phyloP scores from a whole-genome alignment of 2,888 invertebrate genomes.

The Pseudococcus longispinus region DNA sequence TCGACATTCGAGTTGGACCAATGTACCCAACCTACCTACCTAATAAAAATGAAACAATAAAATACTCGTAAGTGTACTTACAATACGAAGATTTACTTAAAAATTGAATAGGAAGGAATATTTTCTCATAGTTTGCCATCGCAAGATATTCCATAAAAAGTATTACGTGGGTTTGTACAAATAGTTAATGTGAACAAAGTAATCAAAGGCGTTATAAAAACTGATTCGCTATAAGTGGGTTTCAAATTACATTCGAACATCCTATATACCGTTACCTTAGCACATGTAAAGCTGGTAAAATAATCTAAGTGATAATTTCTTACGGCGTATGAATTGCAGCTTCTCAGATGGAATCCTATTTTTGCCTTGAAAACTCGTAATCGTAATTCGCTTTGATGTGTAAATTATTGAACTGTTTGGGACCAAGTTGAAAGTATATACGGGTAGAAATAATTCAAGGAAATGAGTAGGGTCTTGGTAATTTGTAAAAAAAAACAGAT shows the following conservation, averaged over 20 bases:
- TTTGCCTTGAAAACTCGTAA: background rate
- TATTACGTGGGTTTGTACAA: constrained; percentile 25
- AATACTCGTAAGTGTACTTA: background rate
- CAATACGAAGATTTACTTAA: background rate
- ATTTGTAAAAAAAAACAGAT: too few relatives aligned
- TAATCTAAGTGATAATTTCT: background rate
- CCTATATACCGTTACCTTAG: background rate
- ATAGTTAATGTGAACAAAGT: background rate
- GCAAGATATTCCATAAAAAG: background rate
- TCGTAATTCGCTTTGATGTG: background rate
- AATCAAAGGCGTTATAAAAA: constrained; percentile 22
- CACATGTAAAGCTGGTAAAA: background rate
- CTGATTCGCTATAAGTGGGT: background rate
- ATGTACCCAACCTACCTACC: background rate
- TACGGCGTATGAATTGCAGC: background rate
- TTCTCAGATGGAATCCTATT: background rate
- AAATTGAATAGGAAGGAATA: background rate
- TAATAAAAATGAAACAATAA: background rate
- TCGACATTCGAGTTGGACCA: too few relatives aligned
- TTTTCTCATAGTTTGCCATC: constrained; percentile 4
- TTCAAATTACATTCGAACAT: background rate
- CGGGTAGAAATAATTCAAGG: background rate
- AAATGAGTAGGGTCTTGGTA: background rate
- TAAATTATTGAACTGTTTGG: background rate
- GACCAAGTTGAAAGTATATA: background rate